Evolutionary conservation across 2,797 vertebrate genomes (phyloP).

Genomic region (Etheostoma perlongum): DNA sequence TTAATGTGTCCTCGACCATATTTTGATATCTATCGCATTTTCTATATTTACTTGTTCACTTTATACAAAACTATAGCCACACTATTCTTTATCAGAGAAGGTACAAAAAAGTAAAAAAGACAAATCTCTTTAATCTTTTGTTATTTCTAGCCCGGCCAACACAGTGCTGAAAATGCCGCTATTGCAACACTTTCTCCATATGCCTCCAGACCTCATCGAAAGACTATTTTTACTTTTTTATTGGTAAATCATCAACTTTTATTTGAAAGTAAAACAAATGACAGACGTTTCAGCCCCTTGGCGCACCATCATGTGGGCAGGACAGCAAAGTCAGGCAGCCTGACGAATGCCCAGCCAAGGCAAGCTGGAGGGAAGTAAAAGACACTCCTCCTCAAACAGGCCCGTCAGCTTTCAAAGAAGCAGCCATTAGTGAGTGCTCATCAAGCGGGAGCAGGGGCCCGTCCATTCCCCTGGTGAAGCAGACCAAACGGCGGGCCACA

Average conservation of each 20-base stretch:
- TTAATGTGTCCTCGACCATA: not conserved
- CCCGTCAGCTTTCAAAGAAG: slow-evolving; percentile 83
- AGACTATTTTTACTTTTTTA: slow-evolving; percentile 82
- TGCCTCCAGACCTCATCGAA: slow-evolving; percentile 82
- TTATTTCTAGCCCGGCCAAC: slow-evolving; percentile 57
- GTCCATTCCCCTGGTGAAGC: slow-evolving; percentile 75
- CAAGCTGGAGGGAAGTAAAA: slow-evolving; percentile 87
- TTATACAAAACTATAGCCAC: slow-evolving; percentile 22
- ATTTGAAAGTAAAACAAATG: slow-evolving; percentile 87
- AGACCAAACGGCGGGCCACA: slow-evolving; percentile 77
- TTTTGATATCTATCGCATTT: slow-evolving; percentile 10
- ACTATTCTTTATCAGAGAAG: slow-evolving; percentile 32
- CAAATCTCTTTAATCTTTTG: slow-evolving; percentile 52
- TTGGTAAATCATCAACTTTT: slow-evolving; percentile 86
- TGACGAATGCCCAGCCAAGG: slow-evolving; percentile 85
- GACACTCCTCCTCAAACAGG: slow-evolving; percentile 83
- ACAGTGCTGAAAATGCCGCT: slow-evolving; percentile 64
- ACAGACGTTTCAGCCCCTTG: slow-evolving; percentile 85
- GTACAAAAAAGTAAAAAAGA: slow-evolving; percentile 25
- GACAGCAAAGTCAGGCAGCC: slow-evolving; percentile 84
- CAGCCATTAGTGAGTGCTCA: slow-evolving; percentile 83
- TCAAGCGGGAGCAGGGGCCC: slow-evolving; percentile 78
- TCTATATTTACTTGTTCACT: slow-evolving; percentile 19
- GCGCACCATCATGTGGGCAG: slow-evolving; percentile 81
- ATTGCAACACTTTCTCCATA: slow-evolving; percentile 79